Base-by-base conservation (phyloP, 1,140 invertebrate genomes). In the Neodiprion lecontei region DNA sequence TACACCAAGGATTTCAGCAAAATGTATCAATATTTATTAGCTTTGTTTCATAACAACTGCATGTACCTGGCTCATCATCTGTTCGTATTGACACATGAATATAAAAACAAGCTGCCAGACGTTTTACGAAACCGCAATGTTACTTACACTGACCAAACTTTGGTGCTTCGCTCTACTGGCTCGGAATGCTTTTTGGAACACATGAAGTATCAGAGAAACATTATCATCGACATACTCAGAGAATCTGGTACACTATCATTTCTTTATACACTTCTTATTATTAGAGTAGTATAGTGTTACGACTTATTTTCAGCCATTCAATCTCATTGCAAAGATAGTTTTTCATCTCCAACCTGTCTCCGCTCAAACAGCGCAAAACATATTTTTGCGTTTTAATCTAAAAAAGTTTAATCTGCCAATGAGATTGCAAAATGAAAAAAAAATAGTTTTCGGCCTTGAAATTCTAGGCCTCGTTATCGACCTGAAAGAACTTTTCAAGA, bases 1-100 rank as follows among this genome's bases (percentile, higher is more conserved):
- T 72, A 47, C 71, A 75, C 65, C 9, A 10, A 53, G 11, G 23
- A 48, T 74, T 72, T 53, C 66, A 48, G 61, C 40, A 71, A 53
- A 68, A 76, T n/a, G 73, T 77, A 69, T 77, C 81, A 81, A 53
- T 61, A 70, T 61, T 75, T 87, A 89, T 75, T 90, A 94, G 97
- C 95, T n/a, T 80, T 98, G 21, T 96, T 97, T 80, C 94, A 97
- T 86, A 99, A 98, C 87, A 98, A 98, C 85, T 97, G 96, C 81
- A 93, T 96, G 91, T 98, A 94, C 83, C 89, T 98, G 1, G 91
- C 94, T 0, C 94, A 97, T 87, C 92, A 94, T 79, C 85, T 96
- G 48, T 89, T 92, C 69, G 92, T 90, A 9, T 84, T 94, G 70
- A 91, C 91, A 7, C 91, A 91, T 79, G 91, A 93, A 81, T 92